Base-by-base conservation (phyloP, 2,797 vertebrate species). In the Xiphophorus birchmanni region DNA sequence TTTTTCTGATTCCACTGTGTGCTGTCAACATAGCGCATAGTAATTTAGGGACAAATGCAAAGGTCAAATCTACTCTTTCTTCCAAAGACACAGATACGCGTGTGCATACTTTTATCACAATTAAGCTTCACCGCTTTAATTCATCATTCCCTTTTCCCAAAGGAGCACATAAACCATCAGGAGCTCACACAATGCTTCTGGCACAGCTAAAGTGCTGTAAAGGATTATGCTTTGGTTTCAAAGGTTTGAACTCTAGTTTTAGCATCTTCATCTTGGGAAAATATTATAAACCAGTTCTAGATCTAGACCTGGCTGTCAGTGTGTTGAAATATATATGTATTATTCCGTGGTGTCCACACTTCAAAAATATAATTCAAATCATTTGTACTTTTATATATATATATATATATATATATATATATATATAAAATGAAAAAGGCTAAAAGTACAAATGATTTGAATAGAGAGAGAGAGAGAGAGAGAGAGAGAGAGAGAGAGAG, bases 41-140 rank as follows among this genome's bases (percentile, higher is more conserved):
- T 63, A 23, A 56, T 83, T 74, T 50, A 56, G 81, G 48, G 40
- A 48, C 44, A 21, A 71, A 26, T 69, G 7, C 35, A 56, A 75
- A 69, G 45, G 73, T 82, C 77, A 81, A 60, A 80, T 17, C 47
- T 54, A 75, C 65, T 80, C 26, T 75, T 75, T 63, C 26, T 82
- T 47, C 3, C 42, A 44, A 32, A 5, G 17, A 78, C 76, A 75
- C 44, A 63, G 26, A 44, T 32, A 67, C 56, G 18, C 7, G 2
- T 65, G 21, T 56, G 15, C 5, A 5, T 40, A 8, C 21, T 79
- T 83, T 84, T 73, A 81, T 80, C 73, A 77, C 84, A 85, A 54
- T 84, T 44, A 80, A 45, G 29, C 44, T 56, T 78, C 82, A 83
- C 45, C 58, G 9, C 76, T 78, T 23, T 71, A 65, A 74, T 32